Conservation (phyloP, 2,113 vertebrate genomes). For the Typhlomys cinereus region DNA sequence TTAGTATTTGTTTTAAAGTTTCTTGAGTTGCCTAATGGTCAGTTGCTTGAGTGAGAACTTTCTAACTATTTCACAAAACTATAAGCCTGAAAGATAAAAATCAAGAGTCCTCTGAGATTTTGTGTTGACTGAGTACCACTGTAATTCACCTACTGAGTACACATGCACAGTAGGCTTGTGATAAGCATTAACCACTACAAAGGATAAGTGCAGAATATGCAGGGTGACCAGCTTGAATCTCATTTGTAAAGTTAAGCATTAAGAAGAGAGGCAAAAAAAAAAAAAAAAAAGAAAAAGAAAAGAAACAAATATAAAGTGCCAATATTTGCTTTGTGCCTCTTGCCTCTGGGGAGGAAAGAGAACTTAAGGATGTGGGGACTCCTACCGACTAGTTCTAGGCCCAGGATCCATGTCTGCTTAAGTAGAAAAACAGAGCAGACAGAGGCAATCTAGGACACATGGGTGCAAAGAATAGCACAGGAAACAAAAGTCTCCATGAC, state of each 20-base stretch:
- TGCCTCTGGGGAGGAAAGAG: background rate
- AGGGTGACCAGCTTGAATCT: background rate
- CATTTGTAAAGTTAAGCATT: slow-evolving; percentile 8
- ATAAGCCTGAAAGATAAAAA: slow-evolving; percentile 35
- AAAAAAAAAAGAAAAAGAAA: too few relatives aligned
- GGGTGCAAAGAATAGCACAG: background rate
- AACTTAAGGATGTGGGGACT: background rate
- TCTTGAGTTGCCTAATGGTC: background rate
- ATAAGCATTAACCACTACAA: slow-evolving; percentile 30
- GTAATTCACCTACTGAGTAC: slow-evolving; percentile 49
- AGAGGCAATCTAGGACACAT: background rate
- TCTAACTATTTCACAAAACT: slow-evolving; percentile 42
- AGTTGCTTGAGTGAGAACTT: slow-evolving; percentile 27
- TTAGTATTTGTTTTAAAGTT: slow-evolving; percentile 48
- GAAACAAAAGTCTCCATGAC: background rate
- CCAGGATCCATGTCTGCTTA: background rate
- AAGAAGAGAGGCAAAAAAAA: slow-evolving; percentile 27
- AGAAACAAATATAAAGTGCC: background rate
- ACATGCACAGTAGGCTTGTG: slow-evolving; percentile 17
- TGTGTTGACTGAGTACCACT: background rate
- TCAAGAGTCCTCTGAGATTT: slow-evolving; percentile 28
- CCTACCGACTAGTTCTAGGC: background rate
- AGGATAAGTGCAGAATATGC: background rate
- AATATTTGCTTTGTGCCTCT: background rate
- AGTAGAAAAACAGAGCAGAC: background rate